Conservation (phyloP, 2,797 vertebrate genomes). For the Hippocampus kuda region DNA sequence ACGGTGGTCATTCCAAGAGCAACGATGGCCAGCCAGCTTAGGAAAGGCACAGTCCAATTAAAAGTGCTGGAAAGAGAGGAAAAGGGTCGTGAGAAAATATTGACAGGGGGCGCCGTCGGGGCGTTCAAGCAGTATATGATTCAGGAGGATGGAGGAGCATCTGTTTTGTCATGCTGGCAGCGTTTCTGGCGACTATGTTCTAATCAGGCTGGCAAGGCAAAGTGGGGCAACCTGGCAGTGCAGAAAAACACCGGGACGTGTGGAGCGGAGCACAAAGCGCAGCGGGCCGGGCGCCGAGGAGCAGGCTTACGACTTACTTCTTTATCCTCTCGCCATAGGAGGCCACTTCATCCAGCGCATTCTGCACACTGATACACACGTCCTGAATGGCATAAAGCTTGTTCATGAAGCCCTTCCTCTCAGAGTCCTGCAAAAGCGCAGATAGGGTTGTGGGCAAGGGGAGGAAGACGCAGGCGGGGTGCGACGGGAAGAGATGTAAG, state of each 20-base stretch:
- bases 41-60: constrained; percentile 97
- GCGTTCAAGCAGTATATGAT: constrained; percentile 21
- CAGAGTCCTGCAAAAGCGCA: constrained; percentile 79
- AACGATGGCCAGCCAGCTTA: constrained; percentile 92
- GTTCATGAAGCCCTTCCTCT: constrained; percentile 97
- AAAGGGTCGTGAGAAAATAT: constrained; percentile 6
- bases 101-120: neutral
- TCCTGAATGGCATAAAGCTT: constrained; percentile 98
- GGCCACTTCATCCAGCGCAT: constrained; percentile 91
- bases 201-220: constrained; percentile 37
- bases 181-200: constrained; percentile 37
- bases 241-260: constrained; percentile 26
- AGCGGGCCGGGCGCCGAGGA: constrained; percentile 50
- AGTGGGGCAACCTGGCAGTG: constrained; percentile 44
- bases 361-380: constrained; percentile 95
- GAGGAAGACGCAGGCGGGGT: constrained; percentile 26
- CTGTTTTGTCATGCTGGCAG: constrained; percentile 34
- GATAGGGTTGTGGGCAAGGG: constrained; percentile 54
- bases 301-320: constrained; percentile 80
- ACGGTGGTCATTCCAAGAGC: constrained; percentile 77
- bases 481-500: constrained; percentile 16
- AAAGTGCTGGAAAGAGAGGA: constrained; percentile 74
- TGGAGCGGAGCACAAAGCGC: constrained; percentile 30
- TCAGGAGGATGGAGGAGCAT: constrained; percentile 8
- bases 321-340: constrained; percentile 95